Evolutionary conservation across 2,797 vertebrate genomes (phyloP).

Genomic region (Sebastes variabilis): DNA sequence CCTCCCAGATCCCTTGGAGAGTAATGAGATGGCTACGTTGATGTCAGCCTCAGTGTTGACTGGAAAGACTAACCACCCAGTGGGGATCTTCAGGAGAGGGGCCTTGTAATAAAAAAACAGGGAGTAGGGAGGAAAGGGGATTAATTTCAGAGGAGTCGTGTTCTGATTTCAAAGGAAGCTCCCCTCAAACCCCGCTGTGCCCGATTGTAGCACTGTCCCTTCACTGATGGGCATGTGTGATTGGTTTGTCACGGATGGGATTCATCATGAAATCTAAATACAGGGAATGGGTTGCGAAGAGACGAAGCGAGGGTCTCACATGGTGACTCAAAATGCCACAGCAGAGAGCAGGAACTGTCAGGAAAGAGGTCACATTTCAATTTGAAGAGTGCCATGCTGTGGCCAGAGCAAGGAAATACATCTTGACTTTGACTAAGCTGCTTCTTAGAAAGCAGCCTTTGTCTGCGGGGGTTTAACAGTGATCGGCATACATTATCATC

Average conservation of each 20-base stretch:
- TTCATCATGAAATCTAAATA: constrained; percentile 67
- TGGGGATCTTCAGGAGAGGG: constrained; percentile 56
- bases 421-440: constrained; percentile 7
- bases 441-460: constrained; percentile 19
- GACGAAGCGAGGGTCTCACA: constrained; percentile 28
- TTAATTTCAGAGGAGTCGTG: constrained; percentile 49
- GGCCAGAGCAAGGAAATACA: constrained; percentile 64
- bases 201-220: constrained; percentile 36
- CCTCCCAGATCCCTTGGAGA: constrained; percentile 71
- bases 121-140: constrained; percentile 40
- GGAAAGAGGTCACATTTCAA: constrained; percentile 56
- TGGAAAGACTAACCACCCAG: constrained; percentile 48
- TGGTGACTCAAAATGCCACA: constrained; percentile 55
- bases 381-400: constrained; percentile 74
- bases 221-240: constrained; percentile 57
- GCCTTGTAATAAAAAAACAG: constrained; percentile 38
- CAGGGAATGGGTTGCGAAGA: constrained; percentile 16
- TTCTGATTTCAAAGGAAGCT: constrained; percentile 61
- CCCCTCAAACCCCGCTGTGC: constrained; percentile 19
- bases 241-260: constrained; percentile 56
- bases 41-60: constrained; percentile 73
- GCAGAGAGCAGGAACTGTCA: constrained; percentile 48
- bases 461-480: constrained; percentile 27
- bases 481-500: constrained; percentile 27
- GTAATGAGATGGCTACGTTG: constrained; percentile 77